Evolutionary conservation across 2,797 vertebrate genomes (phyloP), one percentile per base, ranked within the genome.

Genomic region (Peromyscus melanophrys): DNA sequence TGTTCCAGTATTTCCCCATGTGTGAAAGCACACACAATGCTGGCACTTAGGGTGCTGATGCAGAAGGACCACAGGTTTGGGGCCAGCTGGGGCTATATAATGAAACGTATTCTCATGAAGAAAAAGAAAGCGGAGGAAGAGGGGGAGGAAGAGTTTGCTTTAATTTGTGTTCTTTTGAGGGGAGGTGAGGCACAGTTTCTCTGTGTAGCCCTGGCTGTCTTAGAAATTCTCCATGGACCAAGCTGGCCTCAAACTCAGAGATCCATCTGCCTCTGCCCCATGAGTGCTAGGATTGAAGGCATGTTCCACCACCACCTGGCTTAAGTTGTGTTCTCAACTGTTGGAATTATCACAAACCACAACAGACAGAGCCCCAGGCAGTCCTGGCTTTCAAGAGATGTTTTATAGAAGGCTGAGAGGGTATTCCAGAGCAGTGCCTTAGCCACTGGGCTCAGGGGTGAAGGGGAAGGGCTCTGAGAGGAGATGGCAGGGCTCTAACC

Each of bases 341-440:
- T 88, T 59, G 25, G 52, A 43, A 57, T 92, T 90, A 91, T 94
- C 94, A 90, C 43, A 86, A 90, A 95, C 61, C 11, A 69, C 67
- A 52, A 59, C 37, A 77, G 55, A 57, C 75, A 88, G 13, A 67
- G 89, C 21, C 21, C 65, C 8, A 49, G 19, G 52, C 37, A 73
- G 23, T 55, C 37, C 2, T 59, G 43, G 76, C n/a, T 84, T 59
- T 37, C 31, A 21, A 16, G 27, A 46, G 25, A n/a, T 63, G 52
- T 84, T 34, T 37, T 81, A 75, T 73, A 73, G 78, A 86, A 78
- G 73, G 23, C 73, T 14, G 12, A 89, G 76, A 77, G 11, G 37
- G 21, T 63, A 57, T 87, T 89, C 94, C 31, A 34, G 43, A 88
- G 59, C 49, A 77, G 16, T 43, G 31, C 57, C 83, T 88, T 80